These are phyloP conservation scores for Xenus cinereus DNA, from an alignment of 2,113 vertebrate genomes.

Conservation along the genomic window DNA sequence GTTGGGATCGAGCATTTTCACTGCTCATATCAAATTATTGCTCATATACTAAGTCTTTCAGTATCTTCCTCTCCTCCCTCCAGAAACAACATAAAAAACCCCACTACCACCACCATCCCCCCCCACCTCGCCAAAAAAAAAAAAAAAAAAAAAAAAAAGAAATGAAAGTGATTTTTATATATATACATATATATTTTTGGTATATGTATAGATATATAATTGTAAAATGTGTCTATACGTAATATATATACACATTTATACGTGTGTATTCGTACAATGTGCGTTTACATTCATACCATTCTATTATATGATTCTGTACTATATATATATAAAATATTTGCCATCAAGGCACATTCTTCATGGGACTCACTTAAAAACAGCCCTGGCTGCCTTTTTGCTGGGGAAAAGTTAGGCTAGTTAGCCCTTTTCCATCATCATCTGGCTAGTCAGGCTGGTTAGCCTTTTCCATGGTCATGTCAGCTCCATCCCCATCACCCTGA, in stretches of 20 bases:
- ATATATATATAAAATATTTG: not conserved
- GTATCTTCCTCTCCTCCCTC: not conserved
- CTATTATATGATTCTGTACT: too few relatives aligned
- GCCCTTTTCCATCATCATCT: too few relatives aligned
- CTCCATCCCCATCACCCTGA: not conserved
- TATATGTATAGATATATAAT: too few relatives aligned
- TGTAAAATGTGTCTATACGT: not conserved
- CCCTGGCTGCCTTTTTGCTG: not conserved
- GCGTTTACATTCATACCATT: not conserved
- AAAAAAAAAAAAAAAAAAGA: not conserved
- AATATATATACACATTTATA: not conserved
- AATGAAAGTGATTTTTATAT: not conserved
- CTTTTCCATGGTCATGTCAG: not conserved
- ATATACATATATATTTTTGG: too few relatives aligned
- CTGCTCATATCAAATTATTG: not conserved
- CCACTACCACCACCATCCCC: too few relatives aligned
- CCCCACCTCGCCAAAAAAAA: too few relatives aligned
- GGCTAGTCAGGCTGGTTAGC: not conserved
- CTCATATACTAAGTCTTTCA: not conserved
- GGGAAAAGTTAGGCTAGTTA: not conserved
- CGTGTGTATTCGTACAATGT: not conserved
- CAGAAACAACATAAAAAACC: too few relatives aligned
- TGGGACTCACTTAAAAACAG: accelerated
- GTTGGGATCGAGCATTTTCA: not conserved
- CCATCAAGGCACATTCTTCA: accelerated